Evolutionary conservation across 2,113 vertebrate genomes (phyloP), one percentile per base, ranked within the genome.

Genomic region (Dolichallabes microphthalmus): DNA sequence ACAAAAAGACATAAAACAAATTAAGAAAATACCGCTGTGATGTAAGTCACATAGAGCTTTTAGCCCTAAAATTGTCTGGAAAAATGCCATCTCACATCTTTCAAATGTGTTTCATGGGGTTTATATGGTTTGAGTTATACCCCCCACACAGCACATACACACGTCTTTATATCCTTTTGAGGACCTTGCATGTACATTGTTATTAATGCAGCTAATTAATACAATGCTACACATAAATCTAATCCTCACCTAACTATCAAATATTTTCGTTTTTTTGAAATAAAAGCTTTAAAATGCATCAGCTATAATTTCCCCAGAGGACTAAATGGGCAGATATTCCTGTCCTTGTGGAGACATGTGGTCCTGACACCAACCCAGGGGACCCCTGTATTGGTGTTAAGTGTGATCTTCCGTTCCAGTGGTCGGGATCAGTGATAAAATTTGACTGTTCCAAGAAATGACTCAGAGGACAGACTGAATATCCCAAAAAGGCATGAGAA

Each of bases 121-220:
- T 39, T 39, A 39, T 39, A 39, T 39, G 39, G 39, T 39, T 39
- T 39, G 39, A 3, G 39, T 39, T 39, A 39, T 39, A 39, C 53
- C 45, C 12, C 39, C 0, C 86, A 80, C 50, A 74, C 85, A 78
- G 14, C 76, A 78, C 79, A 82, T 83, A 82, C 35, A 82, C 84
- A 81, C 19, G 25, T 14, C 20, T 61, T 61, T 11, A 60, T 27
- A 8, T 68, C 27, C 14, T 32, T 68, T 13, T 32, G 27, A 68
- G 64, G 30, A 68, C 15, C 0, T 2, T 73, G 39, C 7, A 11
- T 71, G 35, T 8, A 45, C 19, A 20, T 20, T 3, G 45, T 73
- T 73, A 73, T 73, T 73, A 35, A 32, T 69, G 6, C 15, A 15
- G 30, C 19, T 71, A 19, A 71, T 10, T 0, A 20, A 20, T 8